These are phyloP conservation scores for Asobara japonica DNA, from an alignment of 1,140 invertebrate species.

Conservation along the genomic window DNA sequence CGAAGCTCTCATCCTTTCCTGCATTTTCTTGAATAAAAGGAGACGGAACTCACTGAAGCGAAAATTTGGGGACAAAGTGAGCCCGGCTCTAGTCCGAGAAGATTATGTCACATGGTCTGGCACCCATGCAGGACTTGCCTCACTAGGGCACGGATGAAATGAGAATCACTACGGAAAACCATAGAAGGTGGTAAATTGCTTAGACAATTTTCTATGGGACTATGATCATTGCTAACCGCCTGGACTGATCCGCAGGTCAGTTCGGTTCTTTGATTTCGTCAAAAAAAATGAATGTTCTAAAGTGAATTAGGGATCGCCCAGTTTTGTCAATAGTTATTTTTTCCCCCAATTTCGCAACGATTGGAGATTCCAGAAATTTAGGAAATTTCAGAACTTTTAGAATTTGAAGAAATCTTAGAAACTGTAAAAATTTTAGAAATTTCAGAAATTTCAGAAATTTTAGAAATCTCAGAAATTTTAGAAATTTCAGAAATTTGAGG, in stretches of 20 bases:
- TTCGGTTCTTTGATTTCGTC: background rate
- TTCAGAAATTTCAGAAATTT: no score
- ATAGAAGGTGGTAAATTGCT: slow-evolving; percentile 62
- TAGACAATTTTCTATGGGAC: slow-evolving; percentile 59
- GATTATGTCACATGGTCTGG: slow-evolving; percentile 61
- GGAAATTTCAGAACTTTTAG: no score
- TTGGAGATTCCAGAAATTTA: no score
- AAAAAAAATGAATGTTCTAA: background rate
- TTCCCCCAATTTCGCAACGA: no score
- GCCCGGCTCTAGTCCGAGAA: slow-evolving; percentile 43
- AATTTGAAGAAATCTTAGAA: no score
- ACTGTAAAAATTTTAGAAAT: no score
- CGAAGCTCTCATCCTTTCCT: background rate
- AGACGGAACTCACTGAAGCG: background rate
- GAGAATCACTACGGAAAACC: slow-evolving; percentile 39
- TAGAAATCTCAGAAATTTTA: no score
- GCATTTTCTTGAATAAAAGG: background rate
- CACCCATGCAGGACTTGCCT: slow-evolving; percentile 47
- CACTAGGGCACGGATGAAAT: slow-evolving; percentile 31
- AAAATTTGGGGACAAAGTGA: slow-evolving; percentile 35
- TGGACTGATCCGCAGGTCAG: background rate
- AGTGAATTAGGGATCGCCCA: no score
- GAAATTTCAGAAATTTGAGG: no score
- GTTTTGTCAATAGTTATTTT: no score
- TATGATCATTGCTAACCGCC: slow-evolving; percentile 22